These are phyloP conservation scores for Hypocryptadius cinnamomeus DNA, from an alignment of 2,113 vertebrate genomes.

Conservation along the genomic window DNA sequence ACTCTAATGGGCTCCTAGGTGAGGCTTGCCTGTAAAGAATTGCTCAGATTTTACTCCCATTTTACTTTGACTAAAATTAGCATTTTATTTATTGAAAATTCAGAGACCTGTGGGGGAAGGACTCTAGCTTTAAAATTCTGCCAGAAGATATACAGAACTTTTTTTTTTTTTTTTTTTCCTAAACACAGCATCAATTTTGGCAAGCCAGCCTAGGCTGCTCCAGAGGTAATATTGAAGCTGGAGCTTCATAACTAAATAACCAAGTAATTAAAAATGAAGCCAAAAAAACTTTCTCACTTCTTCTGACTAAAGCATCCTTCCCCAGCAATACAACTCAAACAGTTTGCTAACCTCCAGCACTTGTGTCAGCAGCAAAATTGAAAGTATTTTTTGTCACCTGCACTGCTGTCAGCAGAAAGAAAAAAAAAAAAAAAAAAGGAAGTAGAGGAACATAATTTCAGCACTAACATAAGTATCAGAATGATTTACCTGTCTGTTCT, in stretches of 20 bases:
- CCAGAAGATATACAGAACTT: background rate
- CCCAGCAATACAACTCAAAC: conserved; percentile 32
- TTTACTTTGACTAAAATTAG: background rate
- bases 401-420: conserved; percentile 51
- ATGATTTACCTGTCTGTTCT: conserved; percentile 71
- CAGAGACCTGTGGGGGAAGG: background rate
- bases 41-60: background rate
- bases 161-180: background rate
- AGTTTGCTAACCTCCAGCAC: conserved; percentile 33
- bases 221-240: background rate
- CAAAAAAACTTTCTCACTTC: background rate
- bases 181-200: background rate
- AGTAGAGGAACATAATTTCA: conserved; percentile 64
- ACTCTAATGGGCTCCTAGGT: background rate
- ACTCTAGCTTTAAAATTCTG: background rate
- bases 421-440: conserved; percentile 16
- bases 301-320: conserved; percentile 13
- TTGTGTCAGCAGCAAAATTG: conserved; percentile 62
- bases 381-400: conserved; percentile 65
- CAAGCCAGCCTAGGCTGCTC: background rate
- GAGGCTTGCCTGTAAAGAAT: background rate
- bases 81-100: background rate
- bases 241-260: background rate
- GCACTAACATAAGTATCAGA: conserved; percentile 69
- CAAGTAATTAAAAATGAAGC: conserved; percentile 14